Percentiles rank a stretch among this genome's conserved stretches.
These are phyloP conservation scores for Euglossa dilemma DNA, from an alignment of 1,140 invertebrate genomes.

Conservation along the genomic window DNA sequence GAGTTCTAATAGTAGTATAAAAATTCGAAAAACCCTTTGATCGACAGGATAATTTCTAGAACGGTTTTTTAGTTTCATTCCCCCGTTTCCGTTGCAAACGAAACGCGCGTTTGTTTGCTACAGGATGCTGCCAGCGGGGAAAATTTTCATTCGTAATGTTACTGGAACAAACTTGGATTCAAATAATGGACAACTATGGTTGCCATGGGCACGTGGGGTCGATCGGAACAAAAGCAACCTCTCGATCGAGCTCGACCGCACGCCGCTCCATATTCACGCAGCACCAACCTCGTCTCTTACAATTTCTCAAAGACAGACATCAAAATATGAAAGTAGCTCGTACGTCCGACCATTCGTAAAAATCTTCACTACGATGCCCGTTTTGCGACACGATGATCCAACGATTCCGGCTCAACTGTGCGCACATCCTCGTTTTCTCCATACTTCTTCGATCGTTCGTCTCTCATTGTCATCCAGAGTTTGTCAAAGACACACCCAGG, in stretches of 20 bases:
- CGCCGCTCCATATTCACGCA: constrained; percentile 21
- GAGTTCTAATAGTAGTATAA: too few relatives aligned
- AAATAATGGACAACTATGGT: neutral
- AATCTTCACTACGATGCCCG: constrained; percentile 18
- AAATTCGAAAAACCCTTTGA: too few relatives aligned
- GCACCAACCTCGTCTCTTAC: constrained; percentile 4
- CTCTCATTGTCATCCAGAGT: neutral
- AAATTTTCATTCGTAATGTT: too few relatives aligned
- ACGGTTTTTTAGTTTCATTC: too few relatives aligned
- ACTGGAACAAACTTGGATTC: too few relatives aligned
- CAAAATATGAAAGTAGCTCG: constrained; percentile 35
- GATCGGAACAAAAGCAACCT: constrained; percentile 25
- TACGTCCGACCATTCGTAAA: neutral
- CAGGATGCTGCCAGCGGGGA: too few relatives aligned
- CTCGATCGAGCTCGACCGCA: neutral
- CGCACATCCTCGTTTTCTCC: constrained; percentile 20
- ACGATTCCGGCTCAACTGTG: constrained; percentile 29
- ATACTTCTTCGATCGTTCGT: constrained; percentile 7
- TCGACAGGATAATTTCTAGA: too few relatives aligned
- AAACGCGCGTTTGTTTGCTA: too few relatives aligned
- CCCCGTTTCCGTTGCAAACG: too few relatives aligned
- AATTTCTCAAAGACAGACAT: neutral
- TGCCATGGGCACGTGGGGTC: neutral
- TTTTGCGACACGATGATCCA: constrained; percentile 33
- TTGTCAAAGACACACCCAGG: constrained; percentile 31